Conservation (phyloP, 2,888 invertebrate genomes). For the Sarcophaga variegata region DNA sequence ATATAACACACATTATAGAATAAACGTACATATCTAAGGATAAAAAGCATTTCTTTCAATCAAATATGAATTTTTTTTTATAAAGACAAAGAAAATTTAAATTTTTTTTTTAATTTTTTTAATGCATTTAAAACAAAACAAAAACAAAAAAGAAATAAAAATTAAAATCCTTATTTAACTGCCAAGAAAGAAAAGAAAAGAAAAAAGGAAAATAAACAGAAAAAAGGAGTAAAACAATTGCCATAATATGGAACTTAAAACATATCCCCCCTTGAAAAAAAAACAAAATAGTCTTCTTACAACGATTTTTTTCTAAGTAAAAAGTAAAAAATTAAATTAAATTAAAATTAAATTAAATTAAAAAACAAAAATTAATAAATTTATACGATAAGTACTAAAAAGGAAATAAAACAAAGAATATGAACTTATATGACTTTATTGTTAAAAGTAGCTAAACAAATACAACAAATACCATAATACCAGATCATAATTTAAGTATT, state of each 20-base stretch:
- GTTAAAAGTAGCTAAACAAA: conserved; percentile 54
- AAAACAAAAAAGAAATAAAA: background rate
- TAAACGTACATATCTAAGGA: too few relatives aligned
- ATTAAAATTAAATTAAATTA: conserved; percentile 5
- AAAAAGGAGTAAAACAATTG: conserved; percentile 31
- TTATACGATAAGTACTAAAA: background rate
- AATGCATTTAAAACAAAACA: background rate
- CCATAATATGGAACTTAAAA: conserved; percentile 64
- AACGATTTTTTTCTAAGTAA: conserved; percentile 61
- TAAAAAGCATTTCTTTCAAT: too few relatives aligned
- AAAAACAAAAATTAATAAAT: background rate
- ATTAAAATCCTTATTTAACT: conserved; percentile 56
- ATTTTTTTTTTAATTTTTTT: background rate
- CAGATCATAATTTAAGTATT: background rate
- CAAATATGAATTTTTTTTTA: background rate
- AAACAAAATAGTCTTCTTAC: conserved; percentile 57
- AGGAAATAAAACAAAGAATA: background rate
- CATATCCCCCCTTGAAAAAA: conserved; percentile 59
- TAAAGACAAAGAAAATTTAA: background rate
- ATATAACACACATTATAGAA: too few relatives aligned
- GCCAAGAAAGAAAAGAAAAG: conserved; percentile 53
- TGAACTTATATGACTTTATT: conserved; percentile 31
- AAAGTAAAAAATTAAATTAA: conserved; percentile 44
- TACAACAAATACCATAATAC: background rate
- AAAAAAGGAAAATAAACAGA: background rate